These are phyloP conservation scores for Danio choprae DNA, from an alignment of 2,797 vertebrate genomes.

Conservation along the genomic window DNA sequence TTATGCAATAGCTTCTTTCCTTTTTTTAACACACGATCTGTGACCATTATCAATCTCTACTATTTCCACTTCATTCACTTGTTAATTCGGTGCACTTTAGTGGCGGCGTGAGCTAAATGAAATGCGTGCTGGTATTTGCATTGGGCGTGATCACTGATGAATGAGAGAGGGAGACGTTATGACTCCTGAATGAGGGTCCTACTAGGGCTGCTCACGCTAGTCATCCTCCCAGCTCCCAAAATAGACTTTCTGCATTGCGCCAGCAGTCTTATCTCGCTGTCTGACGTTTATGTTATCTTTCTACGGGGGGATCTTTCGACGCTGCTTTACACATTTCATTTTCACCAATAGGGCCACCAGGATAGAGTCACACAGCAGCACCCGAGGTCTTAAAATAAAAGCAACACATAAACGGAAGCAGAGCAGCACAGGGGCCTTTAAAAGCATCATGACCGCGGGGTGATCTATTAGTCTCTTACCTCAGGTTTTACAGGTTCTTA, in stretches of 20 bases:
- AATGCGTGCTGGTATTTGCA: constrained; percentile 28
- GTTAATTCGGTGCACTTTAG: constrained; percentile 34
- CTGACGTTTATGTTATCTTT: constrained; percentile 47
- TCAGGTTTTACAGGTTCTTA: background rate
- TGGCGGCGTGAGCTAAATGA: constrained; percentile 40
- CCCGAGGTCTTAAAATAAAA: constrained; percentile 49
- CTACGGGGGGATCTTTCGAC: constrained; percentile 4
- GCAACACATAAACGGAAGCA: constrained; percentile 29
- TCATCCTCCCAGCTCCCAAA: constrained; percentile 75
- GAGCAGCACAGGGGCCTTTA: constrained; percentile 16
- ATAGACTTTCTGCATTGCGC: constrained; percentile 83
- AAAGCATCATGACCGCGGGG: constrained; percentile 33
- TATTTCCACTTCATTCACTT: constrained; percentile 35
- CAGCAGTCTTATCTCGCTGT: constrained; percentile 59
- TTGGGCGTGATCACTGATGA: constrained; percentile 24
- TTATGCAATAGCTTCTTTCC: constrained; percentile 50
- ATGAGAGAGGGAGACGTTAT: background rate
- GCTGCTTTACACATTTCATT: constrained; percentile 34
- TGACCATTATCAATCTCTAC: constrained; percentile 41
- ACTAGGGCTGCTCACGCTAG: constrained; percentile 52
- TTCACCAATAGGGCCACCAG: constrained; percentile 23
- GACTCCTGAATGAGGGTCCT: constrained; percentile 41
- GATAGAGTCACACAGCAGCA: background rate
- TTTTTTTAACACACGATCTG: constrained; percentile 27
- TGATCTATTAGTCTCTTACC: constrained; percentile 28